Percentiles rank a stretch among this genome's conserved stretches.
Evolutionary conservation across 2,113 vertebrate genomes (phyloP).

Genomic region (Rafetus swinhoei): DNA sequence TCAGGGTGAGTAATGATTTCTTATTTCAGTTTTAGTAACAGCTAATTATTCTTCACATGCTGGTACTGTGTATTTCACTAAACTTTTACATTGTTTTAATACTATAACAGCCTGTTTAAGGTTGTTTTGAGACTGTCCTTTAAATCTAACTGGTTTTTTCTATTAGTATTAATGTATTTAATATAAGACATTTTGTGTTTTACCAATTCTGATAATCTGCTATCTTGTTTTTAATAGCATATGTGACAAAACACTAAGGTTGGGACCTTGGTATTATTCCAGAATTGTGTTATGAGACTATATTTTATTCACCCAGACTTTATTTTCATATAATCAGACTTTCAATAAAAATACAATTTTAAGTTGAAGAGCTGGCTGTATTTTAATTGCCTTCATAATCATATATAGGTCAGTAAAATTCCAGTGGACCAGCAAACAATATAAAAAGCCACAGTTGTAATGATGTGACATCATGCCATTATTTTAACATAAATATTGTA

Average conservation of each 20-base stretch:
- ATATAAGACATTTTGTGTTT: not conserved
- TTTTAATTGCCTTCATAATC: not conserved
- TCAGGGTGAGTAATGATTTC: too few species aligned
- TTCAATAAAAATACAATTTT: not conserved
- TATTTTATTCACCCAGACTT: not conserved
- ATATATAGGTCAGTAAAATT: not conserved
- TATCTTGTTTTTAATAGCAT: not conserved
- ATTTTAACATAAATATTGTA: not conserved
- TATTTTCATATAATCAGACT: not conserved
- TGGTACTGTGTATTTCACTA: too few species aligned
- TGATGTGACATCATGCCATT: not conserved
- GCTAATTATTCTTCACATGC: not conserved
- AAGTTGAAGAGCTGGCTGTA: not conserved
- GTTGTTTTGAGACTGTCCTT: too few species aligned
- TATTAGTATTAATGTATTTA: not conserved
- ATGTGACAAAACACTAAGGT: too few species aligned
- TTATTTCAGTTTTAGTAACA: not conserved
- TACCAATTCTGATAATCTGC: not conserved
- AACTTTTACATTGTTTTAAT: too few species aligned
- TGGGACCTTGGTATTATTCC: not conserved
- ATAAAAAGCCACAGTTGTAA: not conserved
- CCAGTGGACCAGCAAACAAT: not conserved
- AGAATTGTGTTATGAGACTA: not conserved
- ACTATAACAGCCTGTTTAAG: too few species aligned
- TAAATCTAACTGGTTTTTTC: not conserved